Evolutionary conservation across 2,113 vertebrate species (phyloP), one percentile per base, ranked within the genome.

Genomic region (Psittacula cyanocephala): DNA sequence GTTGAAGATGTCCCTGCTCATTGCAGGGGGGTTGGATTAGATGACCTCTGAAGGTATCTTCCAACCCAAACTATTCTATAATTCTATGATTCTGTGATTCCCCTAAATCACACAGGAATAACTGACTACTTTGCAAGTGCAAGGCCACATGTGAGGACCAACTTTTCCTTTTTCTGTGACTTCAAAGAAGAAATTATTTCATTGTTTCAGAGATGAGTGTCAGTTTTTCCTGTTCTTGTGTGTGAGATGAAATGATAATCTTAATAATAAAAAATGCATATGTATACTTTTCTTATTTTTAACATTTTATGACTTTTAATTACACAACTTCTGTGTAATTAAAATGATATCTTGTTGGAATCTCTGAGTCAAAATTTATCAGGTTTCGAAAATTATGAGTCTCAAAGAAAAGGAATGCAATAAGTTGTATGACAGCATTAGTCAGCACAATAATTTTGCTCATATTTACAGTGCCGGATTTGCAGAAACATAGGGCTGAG

Each of bases 121-220:
- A 24, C 2, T 49, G 15, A 17, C 23, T 8, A 7, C 27, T 69
- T 33, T 49, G n/a, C 41, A 62, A 86, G 18, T 41, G 23, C 49
- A 60, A 69, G 65, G 35, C 46, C 4, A 2, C 5, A 15, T 18
- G 12, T 74, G 78, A 59, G 28, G 8, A 14, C 4, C 47, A 37
- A 6, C 14, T 35, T 23, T 60, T 76, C 29, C 17, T 39, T 23
- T 64, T 76, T 33, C 59, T 52, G 44, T 12, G 14, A 1, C 17
- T 52, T 28, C 28, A 41, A 44, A 23, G 19, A 60, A 74, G 41
- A 68, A 52, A 71, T 0, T n/a, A 8, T 37, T 63, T 24, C 25
- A 13, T 3, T 25, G 4, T 35, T 71, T 55, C 11, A 43, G 50
- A 76, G 52, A 70, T 0, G 0, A 75, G 6, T 0, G 7, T 5